These are phyloP conservation scores for Drosophila leonis DNA, from an alignment of 2,888 invertebrate species.

Conservation along the genomic window DNA sequence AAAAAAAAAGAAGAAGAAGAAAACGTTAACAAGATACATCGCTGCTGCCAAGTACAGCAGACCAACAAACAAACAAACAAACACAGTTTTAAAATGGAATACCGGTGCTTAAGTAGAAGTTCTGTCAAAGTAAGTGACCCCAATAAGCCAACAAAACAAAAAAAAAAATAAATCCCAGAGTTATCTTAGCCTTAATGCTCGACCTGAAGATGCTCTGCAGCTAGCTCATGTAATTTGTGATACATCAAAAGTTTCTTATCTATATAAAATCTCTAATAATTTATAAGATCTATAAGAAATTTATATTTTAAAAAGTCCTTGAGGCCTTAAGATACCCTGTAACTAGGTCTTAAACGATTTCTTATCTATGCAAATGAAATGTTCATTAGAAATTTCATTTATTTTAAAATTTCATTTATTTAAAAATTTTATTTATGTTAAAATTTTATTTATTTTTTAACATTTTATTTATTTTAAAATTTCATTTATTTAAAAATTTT, in stretches of 20 bases:
- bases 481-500: too few species aligned
- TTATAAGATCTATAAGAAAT: too few species aligned
- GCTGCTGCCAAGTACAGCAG: constrained; percentile 57
- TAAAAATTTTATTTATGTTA: too few species aligned
- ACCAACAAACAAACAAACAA: constrained; percentile 46
- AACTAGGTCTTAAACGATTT: too few species aligned
- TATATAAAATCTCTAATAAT: not conserved
- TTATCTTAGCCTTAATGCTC: constrained; percentile 10
- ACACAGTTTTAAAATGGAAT: constrained; percentile 83
- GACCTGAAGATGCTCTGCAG: constrained; percentile 31
- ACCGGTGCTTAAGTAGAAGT: constrained; percentile 85
- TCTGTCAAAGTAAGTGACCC: constrained; percentile 86
- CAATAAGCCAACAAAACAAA: constrained; percentile 82
- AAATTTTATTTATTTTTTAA: not conserved
- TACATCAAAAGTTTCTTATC: not conserved
- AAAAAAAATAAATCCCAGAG: constrained; percentile 24
- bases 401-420: not conserved
- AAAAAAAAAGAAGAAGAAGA: not conserved
- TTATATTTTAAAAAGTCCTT: not conserved
- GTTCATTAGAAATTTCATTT: not conserved
- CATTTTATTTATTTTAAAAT: not conserved
- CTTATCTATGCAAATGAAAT: too few species aligned
- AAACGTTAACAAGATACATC: constrained; percentile 30
- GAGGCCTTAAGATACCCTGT: not conserved
- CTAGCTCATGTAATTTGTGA: not conserved